phyloP scores from a whole-genome alignment of 1,140 invertebrate genomes.

The Oppia nitens region DNA sequence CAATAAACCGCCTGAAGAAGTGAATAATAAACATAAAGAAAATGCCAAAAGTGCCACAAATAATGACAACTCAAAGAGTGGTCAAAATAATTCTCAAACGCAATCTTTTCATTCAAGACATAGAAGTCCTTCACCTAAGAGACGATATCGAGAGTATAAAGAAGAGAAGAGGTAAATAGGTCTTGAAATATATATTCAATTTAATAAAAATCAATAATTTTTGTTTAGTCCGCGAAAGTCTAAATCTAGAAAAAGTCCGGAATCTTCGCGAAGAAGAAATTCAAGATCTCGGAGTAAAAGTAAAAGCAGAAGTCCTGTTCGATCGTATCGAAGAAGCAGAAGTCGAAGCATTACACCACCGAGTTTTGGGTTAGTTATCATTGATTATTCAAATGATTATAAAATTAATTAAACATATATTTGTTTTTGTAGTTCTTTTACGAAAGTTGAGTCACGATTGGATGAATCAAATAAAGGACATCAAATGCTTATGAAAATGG shows the following conservation, averaged over 20 bases:
- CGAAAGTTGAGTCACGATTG: slow-evolving; percentile 31
- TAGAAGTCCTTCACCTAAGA: slow-evolving; percentile 4
- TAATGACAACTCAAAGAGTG: neutral
- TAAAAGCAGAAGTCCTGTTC: slow-evolving; percentile 21
- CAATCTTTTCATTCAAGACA: neutral
- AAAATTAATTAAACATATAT: neutral
- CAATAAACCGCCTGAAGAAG: neutral
- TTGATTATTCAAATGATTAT: neutral
- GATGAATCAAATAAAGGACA: slow-evolving; percentile 85
- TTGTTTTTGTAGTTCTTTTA: slow-evolving; percentile 23
- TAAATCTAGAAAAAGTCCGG: slow-evolving; percentile 16
- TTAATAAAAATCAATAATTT: neutral
- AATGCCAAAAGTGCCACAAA: slow-evolving; percentile 5
- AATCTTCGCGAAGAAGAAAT: neutral
- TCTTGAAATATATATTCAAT: neutral
- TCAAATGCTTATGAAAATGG: slow-evolving; percentile 87
- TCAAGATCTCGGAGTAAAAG: slow-evolving; percentile 16
- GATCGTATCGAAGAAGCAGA: slow-evolving; percentile 13
- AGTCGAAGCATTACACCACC: slow-evolving; percentile 13
- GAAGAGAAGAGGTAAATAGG: slow-evolving; percentile 8
- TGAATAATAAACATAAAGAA: neutral
- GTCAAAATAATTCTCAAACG: slow-evolving; percentile 2
- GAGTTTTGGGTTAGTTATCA: too few species aligned
- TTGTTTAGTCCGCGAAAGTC: slow-evolving; percentile 7
- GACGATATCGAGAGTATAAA: slow-evolving; percentile 10